Percentiles rank a stretch among this genome's conserved stretches.
These are phyloP conservation scores for Galeruca laticollis DNA, from an alignment of 2,888 invertebrate species.

Conservation along the genomic window DNA sequence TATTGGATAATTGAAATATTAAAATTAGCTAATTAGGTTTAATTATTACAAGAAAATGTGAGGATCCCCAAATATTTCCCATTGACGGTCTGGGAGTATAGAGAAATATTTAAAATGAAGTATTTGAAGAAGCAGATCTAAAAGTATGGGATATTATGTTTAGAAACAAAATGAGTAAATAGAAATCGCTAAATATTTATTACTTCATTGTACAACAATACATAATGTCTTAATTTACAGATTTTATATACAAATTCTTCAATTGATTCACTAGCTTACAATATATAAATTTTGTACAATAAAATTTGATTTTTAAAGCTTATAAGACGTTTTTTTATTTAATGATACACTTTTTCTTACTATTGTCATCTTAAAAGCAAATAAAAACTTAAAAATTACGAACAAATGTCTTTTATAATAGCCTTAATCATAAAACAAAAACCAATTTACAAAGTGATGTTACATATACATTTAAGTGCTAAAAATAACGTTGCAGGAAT, in stretches of 20 bases:
- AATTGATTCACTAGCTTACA: conserved; percentile 55
- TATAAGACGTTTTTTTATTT: conserved; percentile 50
- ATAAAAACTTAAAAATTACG: not conserved
- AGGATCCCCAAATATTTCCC: too few relatives aligned
- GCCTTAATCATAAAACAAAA: not conserved
- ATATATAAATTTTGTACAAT: conserved; percentile 61
- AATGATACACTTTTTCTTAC: conserved; percentile 46
- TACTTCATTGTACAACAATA: conserved; percentile 65
- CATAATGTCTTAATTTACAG: conserved; percentile 60
- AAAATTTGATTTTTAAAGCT: conserved; percentile 63
- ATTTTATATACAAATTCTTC: conserved; percentile 58
- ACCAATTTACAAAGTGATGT: conserved; percentile 8
- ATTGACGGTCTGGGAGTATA: too few relatives aligned
- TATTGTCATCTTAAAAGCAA: conserved; percentile 53
- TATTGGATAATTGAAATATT: too few relatives aligned
- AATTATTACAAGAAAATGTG: too few relatives aligned
- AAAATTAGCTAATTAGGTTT: too few relatives aligned
- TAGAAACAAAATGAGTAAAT: conserved; percentile 43
- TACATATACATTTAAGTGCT: conserved; percentile 13
- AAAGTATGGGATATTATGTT: conserved; percentile 42
- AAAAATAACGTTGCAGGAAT: conserved; percentile 15
- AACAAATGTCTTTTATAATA: not conserved
- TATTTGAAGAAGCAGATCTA: too few relatives aligned
- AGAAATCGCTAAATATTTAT: conserved; percentile 66
- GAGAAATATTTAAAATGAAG: too few relatives aligned